A percentile compares a stretch with the other conserved stretches of the same genome.
Evolutionary conservation across 2,888 invertebrate genomes (phyloP).

Genomic region (Thumatha senex): DNA sequence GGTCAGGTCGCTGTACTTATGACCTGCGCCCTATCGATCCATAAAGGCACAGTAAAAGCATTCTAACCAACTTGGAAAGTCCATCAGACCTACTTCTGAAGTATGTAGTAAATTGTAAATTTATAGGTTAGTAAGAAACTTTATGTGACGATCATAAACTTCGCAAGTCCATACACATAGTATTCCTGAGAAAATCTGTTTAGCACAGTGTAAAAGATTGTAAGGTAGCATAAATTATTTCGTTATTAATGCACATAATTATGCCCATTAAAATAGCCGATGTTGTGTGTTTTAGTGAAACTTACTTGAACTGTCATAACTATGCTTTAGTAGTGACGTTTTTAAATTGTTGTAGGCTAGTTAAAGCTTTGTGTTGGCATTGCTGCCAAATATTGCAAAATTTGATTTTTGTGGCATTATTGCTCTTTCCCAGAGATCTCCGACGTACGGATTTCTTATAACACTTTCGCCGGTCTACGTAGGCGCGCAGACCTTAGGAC

Average conservation of each 20-base stretch:
- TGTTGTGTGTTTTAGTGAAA: too few species aligned
- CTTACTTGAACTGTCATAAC: too few species aligned
- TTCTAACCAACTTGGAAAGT: slow-evolving; percentile 29
- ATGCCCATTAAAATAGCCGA: too few species aligned
- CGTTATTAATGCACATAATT: background rate
- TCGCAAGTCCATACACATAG: background rate
- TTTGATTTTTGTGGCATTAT: too few species aligned
- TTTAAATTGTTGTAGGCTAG: too few species aligned
- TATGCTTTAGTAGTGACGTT: too few species aligned
- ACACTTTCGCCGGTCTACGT: too few species aligned
- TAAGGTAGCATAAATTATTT: background rate
- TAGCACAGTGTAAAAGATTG: background rate
- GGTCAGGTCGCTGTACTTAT: slow-evolving; percentile 64
- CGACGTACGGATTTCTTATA: too few species aligned
- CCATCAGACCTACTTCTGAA: slow-evolving; percentile 18
- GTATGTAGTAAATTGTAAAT: background rate
- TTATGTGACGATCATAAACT: background rate
- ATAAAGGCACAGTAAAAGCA: slow-evolving; percentile 50
- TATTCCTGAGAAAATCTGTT: background rate
- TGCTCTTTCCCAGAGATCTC: too few species aligned
- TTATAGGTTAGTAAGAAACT: background rate
- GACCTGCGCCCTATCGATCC: slow-evolving; percentile 75
- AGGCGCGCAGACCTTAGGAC: too few species aligned
- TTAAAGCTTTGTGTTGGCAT: too few species aligned
- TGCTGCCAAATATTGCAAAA: too few species aligned